phyloP scores from a whole-genome alignment of 1,140 invertebrate genomes.

The Anagrus nilaparvatae region DNA sequence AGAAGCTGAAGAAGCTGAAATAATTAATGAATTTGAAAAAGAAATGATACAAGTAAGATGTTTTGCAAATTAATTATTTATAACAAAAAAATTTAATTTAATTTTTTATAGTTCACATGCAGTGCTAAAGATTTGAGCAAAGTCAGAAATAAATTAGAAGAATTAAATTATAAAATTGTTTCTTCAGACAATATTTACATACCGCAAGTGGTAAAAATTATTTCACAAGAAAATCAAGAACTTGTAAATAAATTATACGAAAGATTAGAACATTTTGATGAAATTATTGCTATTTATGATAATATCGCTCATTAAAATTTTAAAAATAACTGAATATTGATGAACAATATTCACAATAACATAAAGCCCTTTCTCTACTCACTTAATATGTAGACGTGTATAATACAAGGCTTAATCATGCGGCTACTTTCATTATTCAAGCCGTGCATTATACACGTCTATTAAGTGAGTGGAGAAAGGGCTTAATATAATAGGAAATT shows the following conservation, averaged over 20 bases:
- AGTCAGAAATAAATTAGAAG: slow-evolving; percentile 32
- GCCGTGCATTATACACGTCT: too few relatives aligned
- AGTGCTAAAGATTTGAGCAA: slow-evolving; percentile 25
- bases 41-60: slow-evolving; percentile 34
- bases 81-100: slow-evolving; percentile 2
- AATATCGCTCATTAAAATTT: too few relatives aligned
- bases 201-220: slow-evolving; percentile 29
- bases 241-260: slow-evolving; percentile 30
- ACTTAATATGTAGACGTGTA: too few relatives aligned
- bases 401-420: too few relatives aligned
- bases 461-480: too few relatives aligned
- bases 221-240: slow-evolving; percentile 38
- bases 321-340: too few relatives aligned
- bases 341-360: too few relatives aligned
- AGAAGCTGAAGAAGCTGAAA: slow-evolving; percentile 51
- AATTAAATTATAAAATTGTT: slow-evolving; percentile 38
- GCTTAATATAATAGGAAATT: too few relatives aligned
- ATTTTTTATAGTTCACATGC: slow-evolving; percentile 37
- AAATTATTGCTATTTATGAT: slow-evolving; percentile 41
- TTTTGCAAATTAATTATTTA: slow-evolving; percentile 1
- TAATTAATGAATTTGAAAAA: slow-evolving; percentile 34
- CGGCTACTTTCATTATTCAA: too few relatives aligned
- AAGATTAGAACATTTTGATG: slow-evolving; percentile 37
- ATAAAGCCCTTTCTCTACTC: too few relatives aligned
- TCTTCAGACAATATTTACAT: slow-evolving; percentile 39